phyloP scores from a whole-genome alignment of 2,113 vertebrate species.

The Argyrosomus japonicus region DNA sequence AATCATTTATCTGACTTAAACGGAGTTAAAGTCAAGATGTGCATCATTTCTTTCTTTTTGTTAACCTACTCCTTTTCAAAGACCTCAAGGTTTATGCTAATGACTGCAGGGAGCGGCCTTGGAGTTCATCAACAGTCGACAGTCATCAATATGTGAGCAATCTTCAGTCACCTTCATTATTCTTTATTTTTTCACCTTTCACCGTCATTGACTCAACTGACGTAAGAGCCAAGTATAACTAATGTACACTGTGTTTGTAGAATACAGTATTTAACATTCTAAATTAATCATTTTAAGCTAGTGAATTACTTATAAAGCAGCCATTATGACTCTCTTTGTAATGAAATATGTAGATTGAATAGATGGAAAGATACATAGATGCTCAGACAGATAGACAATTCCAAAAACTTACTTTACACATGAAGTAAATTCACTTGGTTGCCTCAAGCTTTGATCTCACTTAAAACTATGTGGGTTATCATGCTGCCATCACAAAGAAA shows the following conservation, averaged over 20 bases:
- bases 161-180: constrained; percentile 23
- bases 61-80: neutral
- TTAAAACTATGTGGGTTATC: neutral
- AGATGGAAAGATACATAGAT: neutral
- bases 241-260: neutral
- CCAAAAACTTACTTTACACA: neutral
- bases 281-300: neutral
- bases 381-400: neutral
- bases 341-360: too few species aligned
- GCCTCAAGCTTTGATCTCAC: neutral
- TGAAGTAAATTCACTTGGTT: neutral
- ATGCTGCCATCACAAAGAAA: constrained; percentile 4
- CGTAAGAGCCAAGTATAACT: neutral
- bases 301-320: too few species aligned
- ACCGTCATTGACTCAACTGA: neutral
- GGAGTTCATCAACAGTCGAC: constrained; percentile 43
- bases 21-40: neutral
- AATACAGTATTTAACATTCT: neutral
- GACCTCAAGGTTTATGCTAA: constrained; percentile 36
- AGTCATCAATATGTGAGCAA: constrained; percentile 34
- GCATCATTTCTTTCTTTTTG: constrained; percentile 3
- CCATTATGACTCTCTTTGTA: too few species aligned
- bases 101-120: constrained; percentile 9
- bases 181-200: constrained; percentile 17
- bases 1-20: neutral